Base-by-base conservation (phyloP, 2,797 vertebrate genomes). In the Lepidocolaptes lacrymiger region DNA sequence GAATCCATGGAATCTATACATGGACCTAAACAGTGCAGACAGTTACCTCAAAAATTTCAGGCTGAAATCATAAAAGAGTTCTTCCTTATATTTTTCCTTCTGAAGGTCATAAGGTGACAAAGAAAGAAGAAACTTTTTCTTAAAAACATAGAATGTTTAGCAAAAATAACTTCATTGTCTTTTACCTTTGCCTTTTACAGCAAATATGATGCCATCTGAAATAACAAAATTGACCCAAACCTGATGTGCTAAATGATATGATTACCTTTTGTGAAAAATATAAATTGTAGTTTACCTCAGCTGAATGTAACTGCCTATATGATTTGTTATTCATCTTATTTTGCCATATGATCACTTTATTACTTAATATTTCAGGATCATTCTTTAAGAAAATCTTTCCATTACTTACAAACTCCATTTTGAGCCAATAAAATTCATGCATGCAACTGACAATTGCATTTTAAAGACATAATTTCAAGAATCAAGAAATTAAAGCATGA, bases 171-270 rank as follows among this genome's bases (percentile, higher is more conserved):
- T 82, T 73, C 9, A 9, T 7, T 84, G 12, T 21, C 64, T 81
- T 88, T 72, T 51, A 46, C 14, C 22, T 84, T 54, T 28, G 3
- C 54, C 37, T 72, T 39, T 61, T 61, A 61, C 1, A 12, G 27
- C 19, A 78, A 72, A 68, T 46, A 66, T 4, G 14, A 34, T 22
- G 7, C 4, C 15, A 36, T 43, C 21, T 62, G 61, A 78, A 74
- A 43, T 21, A 84, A 55, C 7, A 63, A 54, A 49, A 56, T 7
- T 34, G 2, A 7, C 2, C 9, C 17, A 82, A 28, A 52, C 4
- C 2, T 43, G 8, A 43, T 49, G 5, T 32, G 5, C 1, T 20
- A 81, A 71, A 79, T 32, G 2, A 30, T 22, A 48, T 5, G 0
- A 69, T 46, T 56, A 30, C 30, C 2, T 46, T 41, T 64, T 37